Conservation (phyloP, 2,113 vertebrate genomes). For the Lanius ludovicianus region DNA sequence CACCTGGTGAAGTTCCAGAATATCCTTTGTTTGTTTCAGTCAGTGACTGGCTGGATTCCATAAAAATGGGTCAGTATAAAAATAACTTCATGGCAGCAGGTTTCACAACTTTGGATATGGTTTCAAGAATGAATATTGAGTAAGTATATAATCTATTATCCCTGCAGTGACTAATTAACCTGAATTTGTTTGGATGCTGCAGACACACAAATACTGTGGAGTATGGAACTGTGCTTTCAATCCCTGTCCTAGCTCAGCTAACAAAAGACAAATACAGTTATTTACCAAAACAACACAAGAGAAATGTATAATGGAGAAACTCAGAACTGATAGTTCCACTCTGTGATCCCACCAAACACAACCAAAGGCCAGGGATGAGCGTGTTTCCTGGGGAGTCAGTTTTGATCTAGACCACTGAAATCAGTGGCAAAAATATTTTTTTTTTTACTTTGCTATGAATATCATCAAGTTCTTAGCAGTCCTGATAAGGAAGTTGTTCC, state of each 20-base stretch:
- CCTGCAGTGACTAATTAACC: not conserved
- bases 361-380: not conserved
- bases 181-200: not conserved
- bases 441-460: not conserved
- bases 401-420: not conserved
- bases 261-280: not conserved
- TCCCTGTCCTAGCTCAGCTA: not conserved
- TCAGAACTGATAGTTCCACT: not conserved
- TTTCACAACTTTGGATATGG: conserved; percentile 90
- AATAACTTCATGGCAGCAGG: conserved; percentile 93
- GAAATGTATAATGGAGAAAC: not conserved
- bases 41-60: conserved; percentile 94
- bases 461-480: not conserved
- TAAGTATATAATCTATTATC: conserved; percentile 75
- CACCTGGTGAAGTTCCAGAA: conserved; percentile 88
- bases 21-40: conserved; percentile 94
- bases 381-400: not conserved
- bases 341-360: not conserved
- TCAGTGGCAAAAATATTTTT: not conserved
- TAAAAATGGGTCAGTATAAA: conserved; percentile 98
- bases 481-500: not conserved
- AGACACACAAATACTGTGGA: not conserved
- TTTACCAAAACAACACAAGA: not conserved
- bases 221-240: not conserved
- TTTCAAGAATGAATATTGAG: conserved; percentile 95